Evolutionary conservation across 2,797 vertebrate species (phyloP), one percentile per base, ranked within the genome.

Genomic region (Muraenolepis orangiensis): DNA sequence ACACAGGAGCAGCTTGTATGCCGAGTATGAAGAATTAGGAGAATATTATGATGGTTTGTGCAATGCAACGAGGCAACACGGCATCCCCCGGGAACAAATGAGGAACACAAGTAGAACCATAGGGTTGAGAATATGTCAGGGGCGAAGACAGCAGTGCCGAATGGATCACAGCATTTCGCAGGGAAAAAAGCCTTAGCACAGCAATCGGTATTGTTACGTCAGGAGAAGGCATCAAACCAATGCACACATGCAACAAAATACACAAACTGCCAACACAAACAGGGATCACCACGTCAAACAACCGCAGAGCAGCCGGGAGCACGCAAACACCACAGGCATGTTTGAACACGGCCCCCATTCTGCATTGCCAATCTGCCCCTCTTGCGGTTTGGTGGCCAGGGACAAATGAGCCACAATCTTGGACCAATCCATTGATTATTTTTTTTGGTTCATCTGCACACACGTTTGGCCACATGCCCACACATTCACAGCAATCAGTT

Each of bases 181-280:
- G n/a, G 8, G 31, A 70, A 72, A 31, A n/a, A 71, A 42, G 70
- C 69, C 78, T 70, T 66, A 73, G 40, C 30, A 57, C 68, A 74
- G 75, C 74, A 70, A 40, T 67, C 81, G 70, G 66, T 66, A 30
- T 40, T 71, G 71, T 78, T 77, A 40, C 34, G 38, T 68, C 66
- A 23, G 34, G 74, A 46, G 72, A 1, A 73, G 57, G 80, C 28
- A 14, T 32, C 72, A 81, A 78, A 66, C 66, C n/a, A 23, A 29
- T 78, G 75, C 14, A 30, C 78, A 79, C 72, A 80, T n/a, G 71
- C 74, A 72, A 73, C 73, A 30, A 51, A n/a, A 6, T 32, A 70
- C 68, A 70, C 32, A 70, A 38, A 36, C 20, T 6, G 20, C 6
- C 68, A 14, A 30, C 29, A 69, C 68, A 70, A 20, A 70, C 70